These are phyloP conservation scores for Gnathonemus longibarbis DNA, from an alignment of 2,113 vertebrate genomes.

Conservation along the genomic window DNA sequence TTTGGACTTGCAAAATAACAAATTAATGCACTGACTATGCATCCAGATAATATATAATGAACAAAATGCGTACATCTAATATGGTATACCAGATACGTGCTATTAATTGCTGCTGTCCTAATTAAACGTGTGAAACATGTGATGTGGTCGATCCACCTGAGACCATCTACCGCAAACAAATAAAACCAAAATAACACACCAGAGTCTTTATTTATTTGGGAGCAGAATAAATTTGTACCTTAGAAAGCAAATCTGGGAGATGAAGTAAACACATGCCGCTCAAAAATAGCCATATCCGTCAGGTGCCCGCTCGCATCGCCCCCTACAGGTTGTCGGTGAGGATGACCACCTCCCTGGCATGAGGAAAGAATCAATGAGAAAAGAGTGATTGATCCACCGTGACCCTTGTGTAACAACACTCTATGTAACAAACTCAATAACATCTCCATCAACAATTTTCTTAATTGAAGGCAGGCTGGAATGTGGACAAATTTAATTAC, in stretches of 20 bases:
- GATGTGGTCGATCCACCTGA: background rate
- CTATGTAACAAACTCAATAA: constrained; percentile 4
- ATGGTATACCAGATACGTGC: background rate
- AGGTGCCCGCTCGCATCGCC: background rate
- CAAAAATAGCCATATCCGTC: background rate
- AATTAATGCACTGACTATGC: background rate
- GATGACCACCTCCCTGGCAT: background rate
- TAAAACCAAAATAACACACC: background rate
- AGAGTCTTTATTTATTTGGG: background rate
- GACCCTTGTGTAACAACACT: background rate
- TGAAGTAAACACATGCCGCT: background rate
- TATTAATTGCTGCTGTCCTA: background rate
- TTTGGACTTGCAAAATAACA: background rate
- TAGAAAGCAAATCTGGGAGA: background rate
- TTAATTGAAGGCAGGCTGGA: background rate
- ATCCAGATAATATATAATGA: background rate
- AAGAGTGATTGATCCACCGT: background rate
- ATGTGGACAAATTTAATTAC: background rate
- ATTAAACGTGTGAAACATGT: constrained; percentile 8
- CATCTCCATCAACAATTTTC: constrained; percentile 4
- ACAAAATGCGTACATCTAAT: background rate
- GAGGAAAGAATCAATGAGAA: background rate
- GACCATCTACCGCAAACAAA: background rate
- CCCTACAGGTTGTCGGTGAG: background rate
- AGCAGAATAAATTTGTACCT: background rate